Conservation (phyloP, 2,113 vertebrate species). For the Strix uralensis region DNA sequence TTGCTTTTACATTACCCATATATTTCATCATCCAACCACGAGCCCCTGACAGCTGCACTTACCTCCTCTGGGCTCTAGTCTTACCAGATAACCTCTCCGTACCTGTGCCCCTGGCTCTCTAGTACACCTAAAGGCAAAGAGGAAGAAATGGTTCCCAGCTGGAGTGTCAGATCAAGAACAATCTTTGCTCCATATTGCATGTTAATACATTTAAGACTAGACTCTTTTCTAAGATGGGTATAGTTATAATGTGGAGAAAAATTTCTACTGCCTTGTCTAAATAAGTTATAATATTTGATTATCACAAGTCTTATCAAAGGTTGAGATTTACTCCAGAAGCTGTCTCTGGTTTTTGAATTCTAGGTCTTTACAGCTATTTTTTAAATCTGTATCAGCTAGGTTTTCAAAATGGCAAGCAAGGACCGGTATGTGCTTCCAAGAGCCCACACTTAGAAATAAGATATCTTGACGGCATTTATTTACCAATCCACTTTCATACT, state of each 20-base stretch:
- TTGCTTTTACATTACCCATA: not conserved
- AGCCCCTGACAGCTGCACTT: not conserved
- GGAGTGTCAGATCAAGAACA: not conserved
- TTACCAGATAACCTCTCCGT: not conserved
- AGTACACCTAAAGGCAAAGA: not conserved
- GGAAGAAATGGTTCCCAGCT: not conserved
- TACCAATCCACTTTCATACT: not conserved
- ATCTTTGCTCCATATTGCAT: not conserved
- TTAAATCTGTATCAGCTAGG: not conserved
- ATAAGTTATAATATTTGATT: not conserved
- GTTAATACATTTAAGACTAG: not conserved
- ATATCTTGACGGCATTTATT: not conserved
- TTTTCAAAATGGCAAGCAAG: not conserved
- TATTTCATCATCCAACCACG: not conserved
- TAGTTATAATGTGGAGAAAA: not conserved
- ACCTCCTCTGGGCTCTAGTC: not conserved
- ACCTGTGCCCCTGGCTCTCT: not conserved
- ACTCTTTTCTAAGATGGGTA: not conserved
- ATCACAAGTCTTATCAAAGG: not conserved
- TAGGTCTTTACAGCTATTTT: not conserved
- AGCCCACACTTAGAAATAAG: not conserved
- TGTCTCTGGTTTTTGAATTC: not conserved
- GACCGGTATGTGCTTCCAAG: not conserved
- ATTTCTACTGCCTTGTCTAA: not conserved
- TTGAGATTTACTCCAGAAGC: not conserved